Base-by-base conservation (phyloP, 2,888 invertebrate genomes). In the Copidosoma aretas region DNA sequence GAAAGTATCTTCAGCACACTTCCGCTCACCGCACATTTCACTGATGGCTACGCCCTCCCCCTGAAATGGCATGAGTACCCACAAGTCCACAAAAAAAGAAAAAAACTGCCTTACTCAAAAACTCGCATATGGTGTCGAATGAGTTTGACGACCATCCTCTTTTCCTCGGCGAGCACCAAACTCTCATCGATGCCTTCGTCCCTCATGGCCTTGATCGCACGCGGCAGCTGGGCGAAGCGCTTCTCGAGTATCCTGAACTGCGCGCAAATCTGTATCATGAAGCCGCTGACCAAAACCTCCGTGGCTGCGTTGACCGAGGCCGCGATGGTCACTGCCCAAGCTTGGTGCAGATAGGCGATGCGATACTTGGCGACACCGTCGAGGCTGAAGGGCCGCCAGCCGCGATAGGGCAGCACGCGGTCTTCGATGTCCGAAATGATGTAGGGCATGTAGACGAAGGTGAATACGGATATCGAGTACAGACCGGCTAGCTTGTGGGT, bases 201-300 rank as follows among this genome's bases (percentile, higher is more conserved):
- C 32, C 63, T 39, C 66, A 70, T 62, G 21, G 46, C 24, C 1
- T 62, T 60, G 15, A 70, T n/a, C 4, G 49, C 10, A 10, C 61
- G 19, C 10, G 66, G 62, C 17, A 70, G 10, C n/a, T 54, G 59
- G 19, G 52, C 32, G 19, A 70, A 70, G 15, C 70, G 22, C 19
- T 67, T 43, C 56, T 70, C 64, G 1, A 70, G 43, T 24, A 70
- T 70, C 24, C 53, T 60, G 19, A 67, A 67, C 14, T 70, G 70
- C 2, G 70, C 64, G 14, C 67, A 67, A 0, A 64, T 64, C 54
- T 70, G 69, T 17, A 70, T 67, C 71, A 71, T 71, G 5, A 71
- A 67, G 21, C 71, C 71, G 10, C 66, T 58, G 10, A 71, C 62
- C 5, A 69, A 32, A 14, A 67, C 64, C 22, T 71, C 71, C 1